These are phyloP conservation scores for Chrysogorgia sp. DNA, from an alignment of 92 coral and sea anemone genomes.

Conservation along the genomic window DNA sequence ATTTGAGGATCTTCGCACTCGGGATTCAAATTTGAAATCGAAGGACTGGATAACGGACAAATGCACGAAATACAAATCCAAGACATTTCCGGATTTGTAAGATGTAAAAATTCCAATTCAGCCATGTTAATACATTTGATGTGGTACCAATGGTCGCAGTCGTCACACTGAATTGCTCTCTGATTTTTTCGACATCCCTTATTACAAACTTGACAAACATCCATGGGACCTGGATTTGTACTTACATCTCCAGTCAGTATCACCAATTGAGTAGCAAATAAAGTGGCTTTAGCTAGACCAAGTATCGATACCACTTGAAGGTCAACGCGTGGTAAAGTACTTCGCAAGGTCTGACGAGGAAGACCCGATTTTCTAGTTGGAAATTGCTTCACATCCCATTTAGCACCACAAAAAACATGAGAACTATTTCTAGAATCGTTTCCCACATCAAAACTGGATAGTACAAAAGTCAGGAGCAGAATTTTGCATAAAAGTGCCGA, in stretches of 20 bases:
- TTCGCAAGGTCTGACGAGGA: background rate
- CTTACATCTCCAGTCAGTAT: slow-evolving; percentile 10
- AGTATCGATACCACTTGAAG: background rate
- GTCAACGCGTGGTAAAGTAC: background rate
- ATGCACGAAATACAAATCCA: slow-evolving; percentile 9
- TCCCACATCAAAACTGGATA: slow-evolving; percentile 1
- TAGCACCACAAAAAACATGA: slow-evolving; percentile 9
- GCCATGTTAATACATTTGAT: slow-evolving; percentile 6
- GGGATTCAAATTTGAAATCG: background rate
- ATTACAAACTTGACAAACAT: slow-evolving; percentile 2
- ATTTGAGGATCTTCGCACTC: background rate
- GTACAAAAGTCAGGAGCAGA: background rate
- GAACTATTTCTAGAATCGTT: background rate
- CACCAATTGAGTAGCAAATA: background rate
- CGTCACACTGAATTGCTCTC: slow-evolving; percentile 17
- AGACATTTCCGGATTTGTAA: background rate
- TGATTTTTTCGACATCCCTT: slow-evolving; percentile 21
- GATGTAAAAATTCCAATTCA: background rate
- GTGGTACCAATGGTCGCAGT: slow-evolving; percentile 13
- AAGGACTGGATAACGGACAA: background rate
- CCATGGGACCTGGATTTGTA: slow-evolving; percentile 5
- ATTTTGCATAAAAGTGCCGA: background rate
- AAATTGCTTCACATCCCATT: slow-evolving; percentile 5
- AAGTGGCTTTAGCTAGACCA: background rate
- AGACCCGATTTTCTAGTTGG: slow-evolving; percentile 8